Conservation (phyloP, 2,797 vertebrate species). For the Capromys pilorides region DNA sequence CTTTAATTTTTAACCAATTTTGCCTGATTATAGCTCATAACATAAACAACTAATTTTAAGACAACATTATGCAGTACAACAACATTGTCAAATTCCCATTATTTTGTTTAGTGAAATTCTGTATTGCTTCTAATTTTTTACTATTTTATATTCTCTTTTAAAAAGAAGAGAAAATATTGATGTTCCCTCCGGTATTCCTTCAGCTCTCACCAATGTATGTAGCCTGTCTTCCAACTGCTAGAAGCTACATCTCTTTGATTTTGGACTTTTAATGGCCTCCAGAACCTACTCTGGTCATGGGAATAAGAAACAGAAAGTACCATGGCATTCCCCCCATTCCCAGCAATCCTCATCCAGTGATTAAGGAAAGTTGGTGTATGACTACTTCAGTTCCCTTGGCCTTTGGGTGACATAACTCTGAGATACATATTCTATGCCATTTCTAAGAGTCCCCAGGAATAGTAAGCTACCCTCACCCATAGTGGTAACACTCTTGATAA, state of each 20-base stretch:
- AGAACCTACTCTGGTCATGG: not conserved
- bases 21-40: too few species aligned
- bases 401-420: not conserved
- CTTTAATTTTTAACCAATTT: too few species aligned
- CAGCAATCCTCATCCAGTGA: not conserved
- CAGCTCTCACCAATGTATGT: not conserved
- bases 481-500: not conserved
- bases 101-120: too few species aligned
- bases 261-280: slow-evolving; percentile 33
- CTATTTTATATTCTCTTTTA: too few species aligned
- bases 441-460: slow-evolving; percentile 4
- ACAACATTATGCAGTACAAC: too few species aligned
- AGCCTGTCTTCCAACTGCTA: not conserved
- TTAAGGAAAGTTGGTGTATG: not conserved
- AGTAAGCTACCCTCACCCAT: not conserved
- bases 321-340: not conserved
- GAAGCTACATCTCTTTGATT: not conserved
- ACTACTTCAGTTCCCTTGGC: not conserved
- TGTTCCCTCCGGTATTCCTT: not conserved
- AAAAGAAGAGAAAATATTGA: not conserved
- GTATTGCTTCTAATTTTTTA: too few species aligned
- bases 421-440: not conserved
- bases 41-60: too few species aligned
- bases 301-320: not conserved
- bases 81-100: too few species aligned